Percentiles rank a stretch among this genome's conserved stretches.
These are phyloP conservation scores for Lycaena phlaeas DNA, from an alignment of 2,888 invertebrate genomes.

Conservation along the genomic window DNA sequence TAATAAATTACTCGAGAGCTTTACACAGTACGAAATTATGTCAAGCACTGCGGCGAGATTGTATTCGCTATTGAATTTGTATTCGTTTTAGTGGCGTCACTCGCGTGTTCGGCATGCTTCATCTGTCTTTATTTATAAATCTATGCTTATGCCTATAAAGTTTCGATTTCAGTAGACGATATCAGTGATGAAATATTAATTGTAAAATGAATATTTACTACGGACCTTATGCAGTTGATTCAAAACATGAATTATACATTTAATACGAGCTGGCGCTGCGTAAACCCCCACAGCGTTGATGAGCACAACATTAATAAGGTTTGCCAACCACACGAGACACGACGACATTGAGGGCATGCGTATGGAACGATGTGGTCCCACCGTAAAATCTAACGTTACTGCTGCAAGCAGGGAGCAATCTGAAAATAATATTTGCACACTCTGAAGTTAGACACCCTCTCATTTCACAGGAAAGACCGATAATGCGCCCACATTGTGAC, in stretches of 20 bases:
- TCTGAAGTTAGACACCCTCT: too few species aligned
- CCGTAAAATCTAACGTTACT: slow-evolving; percentile 11
- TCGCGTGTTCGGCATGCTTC: too few species aligned
- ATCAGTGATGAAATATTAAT: background rate
- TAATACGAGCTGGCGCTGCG: slow-evolving; percentile 8
- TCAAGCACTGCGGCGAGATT: too few species aligned
- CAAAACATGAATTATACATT: slow-evolving; percentile 10
- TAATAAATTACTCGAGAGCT: too few species aligned
- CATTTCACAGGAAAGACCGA: too few species aligned
- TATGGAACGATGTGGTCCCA: slow-evolving; percentile 4
- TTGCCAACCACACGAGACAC: slow-evolving; percentile 12
- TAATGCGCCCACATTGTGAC: too few species aligned
- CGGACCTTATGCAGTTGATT: slow-evolving; percentile 15
- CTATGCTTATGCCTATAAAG: background rate
- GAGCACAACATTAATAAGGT: slow-evolving; percentile 8
- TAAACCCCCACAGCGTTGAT: slow-evolving; percentile 12
- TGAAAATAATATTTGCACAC: slow-evolving; percentile 1
- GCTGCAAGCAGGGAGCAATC: slow-evolving; percentile 11
- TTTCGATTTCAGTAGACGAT: background rate
- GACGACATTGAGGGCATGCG: slow-evolving; percentile 10
- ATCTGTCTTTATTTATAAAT: background rate
- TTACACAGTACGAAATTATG: too few species aligned
- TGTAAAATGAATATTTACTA: too few species aligned
- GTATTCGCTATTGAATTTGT: too few species aligned
- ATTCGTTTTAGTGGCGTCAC: too few species aligned